phyloP scores from a whole-genome alignment of 2,888 invertebrate genomes.

The Pandemis heparana region DNA sequence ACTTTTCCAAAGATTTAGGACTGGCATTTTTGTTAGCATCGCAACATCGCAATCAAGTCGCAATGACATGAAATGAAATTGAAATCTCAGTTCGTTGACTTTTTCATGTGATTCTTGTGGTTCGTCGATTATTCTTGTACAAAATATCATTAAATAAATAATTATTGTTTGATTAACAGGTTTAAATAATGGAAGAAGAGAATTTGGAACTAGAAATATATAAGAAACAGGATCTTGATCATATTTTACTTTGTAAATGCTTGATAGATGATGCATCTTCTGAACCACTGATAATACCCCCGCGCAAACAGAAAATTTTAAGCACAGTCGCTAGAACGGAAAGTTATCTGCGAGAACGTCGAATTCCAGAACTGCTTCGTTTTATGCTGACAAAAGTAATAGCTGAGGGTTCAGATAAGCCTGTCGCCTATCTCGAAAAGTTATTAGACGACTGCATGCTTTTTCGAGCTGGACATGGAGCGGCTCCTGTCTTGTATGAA shows the following conservation, averaged over 20 bases:
- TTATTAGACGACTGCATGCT: slow-evolving; percentile 75
- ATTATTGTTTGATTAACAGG: background rate
- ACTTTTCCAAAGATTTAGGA: too few relatives aligned
- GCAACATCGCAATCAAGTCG: too few relatives aligned
- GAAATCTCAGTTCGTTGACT: too few relatives aligned
- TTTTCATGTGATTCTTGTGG: too few relatives aligned
- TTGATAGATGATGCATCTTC: slow-evolving; percentile 51
- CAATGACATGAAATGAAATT: too few relatives aligned
- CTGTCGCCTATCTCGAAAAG: slow-evolving; percentile 61
- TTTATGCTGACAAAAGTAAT: slow-evolving; percentile 72
- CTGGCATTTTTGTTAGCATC: too few relatives aligned
- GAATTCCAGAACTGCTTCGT: slow-evolving; percentile 73
- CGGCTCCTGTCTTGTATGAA: slow-evolving; percentile 73
- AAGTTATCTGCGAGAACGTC: slow-evolving; percentile 68
- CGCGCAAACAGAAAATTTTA: slow-evolving; percentile 62
- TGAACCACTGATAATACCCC: slow-evolving; percentile 53
- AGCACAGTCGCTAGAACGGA: slow-evolving; percentile 67
- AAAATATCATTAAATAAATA: background rate
- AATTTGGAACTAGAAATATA: background rate
- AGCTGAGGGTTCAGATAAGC: slow-evolving; percentile 58
- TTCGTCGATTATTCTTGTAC: too few relatives aligned
- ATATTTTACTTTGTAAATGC: slow-evolving; percentile 64
- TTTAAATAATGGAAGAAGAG: background rate
- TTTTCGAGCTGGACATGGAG: slow-evolving; percentile 71
- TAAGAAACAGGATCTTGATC: slow-evolving; percentile 41